A percentile compares a stretch with the other conserved stretches of the same genome.
phyloP scores from a whole-genome alignment of 2,888 invertebrate genomes.

The Ennomos erosarius region DNA sequence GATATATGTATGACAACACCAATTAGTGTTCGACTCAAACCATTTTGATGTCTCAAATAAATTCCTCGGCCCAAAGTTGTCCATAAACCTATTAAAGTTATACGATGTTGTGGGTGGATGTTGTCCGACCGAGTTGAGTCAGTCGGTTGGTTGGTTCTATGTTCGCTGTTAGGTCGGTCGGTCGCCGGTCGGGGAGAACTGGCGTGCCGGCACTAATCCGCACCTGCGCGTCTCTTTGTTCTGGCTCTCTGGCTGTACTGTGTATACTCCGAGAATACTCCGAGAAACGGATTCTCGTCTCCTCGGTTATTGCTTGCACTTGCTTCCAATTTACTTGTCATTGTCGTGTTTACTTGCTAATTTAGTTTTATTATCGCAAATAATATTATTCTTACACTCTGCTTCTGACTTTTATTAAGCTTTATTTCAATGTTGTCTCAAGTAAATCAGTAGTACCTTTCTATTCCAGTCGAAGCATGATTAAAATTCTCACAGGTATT shows the following conservation, averaged over 20 bases:
- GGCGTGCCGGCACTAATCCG: constrained; percentile 62
- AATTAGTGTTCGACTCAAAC: constrained; percentile 52
- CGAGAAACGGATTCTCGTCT: constrained; percentile 63
- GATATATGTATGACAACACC: constrained; percentile 39
- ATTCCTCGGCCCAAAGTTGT: constrained; percentile 65
- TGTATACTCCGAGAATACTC: constrained; percentile 18
- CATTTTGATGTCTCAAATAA: constrained; percentile 50
- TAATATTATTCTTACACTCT: no score
- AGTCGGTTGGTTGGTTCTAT: constrained; percentile 49
- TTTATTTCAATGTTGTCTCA: no score
- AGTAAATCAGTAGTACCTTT: no score
- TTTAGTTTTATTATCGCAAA: no score
- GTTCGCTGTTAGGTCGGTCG: constrained; percentile 35
- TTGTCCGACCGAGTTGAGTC: constrained; percentile 25
- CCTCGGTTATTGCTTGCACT: constrained; percentile 5
- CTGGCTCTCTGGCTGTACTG: constrained; percentile 46
- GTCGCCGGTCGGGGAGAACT: constrained; percentile 43
- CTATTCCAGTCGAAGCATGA: no score
- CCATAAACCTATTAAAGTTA: constrained; percentile 76
- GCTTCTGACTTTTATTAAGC: no score
- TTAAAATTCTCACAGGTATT: no score
- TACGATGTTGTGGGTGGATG: constrained; percentile 52
- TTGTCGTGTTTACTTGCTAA: background rate
- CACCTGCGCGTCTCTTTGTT: constrained; percentile 79
- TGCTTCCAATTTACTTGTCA: constrained; percentile 5